These are phyloP conservation scores for Eulemur rufifrons DNA, from an alignment of 2,113 vertebrate genomes.

Conservation along the genomic window DNA sequence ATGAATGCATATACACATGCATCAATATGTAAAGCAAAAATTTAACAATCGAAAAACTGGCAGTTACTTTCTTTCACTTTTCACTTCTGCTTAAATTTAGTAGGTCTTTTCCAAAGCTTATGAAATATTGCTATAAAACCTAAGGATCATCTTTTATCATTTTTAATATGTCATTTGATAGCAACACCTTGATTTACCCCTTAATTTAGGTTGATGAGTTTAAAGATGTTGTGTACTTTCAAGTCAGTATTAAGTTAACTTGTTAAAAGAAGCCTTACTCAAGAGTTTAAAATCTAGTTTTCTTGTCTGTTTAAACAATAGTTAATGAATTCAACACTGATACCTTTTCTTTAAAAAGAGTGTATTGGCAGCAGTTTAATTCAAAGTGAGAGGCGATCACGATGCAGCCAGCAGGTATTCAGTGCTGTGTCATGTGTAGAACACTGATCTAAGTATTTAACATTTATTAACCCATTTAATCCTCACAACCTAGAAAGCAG, in stretches of 20 bases:
- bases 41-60: not conserved
- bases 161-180: not conserved
- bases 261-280: not conserved
- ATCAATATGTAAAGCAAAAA: not conserved
- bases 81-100: not conserved
- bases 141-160: not conserved
- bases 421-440: accelerated
- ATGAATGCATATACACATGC: not conserved
- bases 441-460: not conserved
- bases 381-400: not conserved
- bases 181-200: not conserved
- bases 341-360: not conserved
- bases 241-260: not conserved
- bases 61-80: not conserved
- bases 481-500: not conserved
- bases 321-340: not conserved
- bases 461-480: not conserved
- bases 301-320: not conserved
- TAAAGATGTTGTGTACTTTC: not conserved
- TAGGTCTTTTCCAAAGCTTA: not conserved
- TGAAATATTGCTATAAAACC: not conserved
- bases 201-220: not conserved
- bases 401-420: not conserved
- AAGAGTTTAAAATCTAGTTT: not conserved
- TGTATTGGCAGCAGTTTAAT: not conserved